phyloP scores from a whole-genome alignment of 2,797 vertebrate species.

The Tangara arthus region DNA sequence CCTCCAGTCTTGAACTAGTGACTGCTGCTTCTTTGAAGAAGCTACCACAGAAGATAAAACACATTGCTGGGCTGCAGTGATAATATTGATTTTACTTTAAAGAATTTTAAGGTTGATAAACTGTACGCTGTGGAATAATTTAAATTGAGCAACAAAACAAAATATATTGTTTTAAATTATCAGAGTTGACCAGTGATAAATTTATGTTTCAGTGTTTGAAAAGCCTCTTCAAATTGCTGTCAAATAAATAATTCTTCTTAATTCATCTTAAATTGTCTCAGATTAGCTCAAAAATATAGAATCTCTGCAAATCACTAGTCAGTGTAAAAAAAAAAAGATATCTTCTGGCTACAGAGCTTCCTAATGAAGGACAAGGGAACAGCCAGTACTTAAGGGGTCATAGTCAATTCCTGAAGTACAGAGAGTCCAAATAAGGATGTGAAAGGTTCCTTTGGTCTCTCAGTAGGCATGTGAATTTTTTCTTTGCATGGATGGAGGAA shows the following conservation, averaged over 20 bases:
- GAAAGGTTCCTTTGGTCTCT: neutral
- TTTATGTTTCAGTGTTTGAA: neutral
- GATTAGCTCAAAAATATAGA: neutral
- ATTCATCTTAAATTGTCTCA: neutral
- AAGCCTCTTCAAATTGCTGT: neutral
- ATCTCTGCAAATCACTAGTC: neutral
- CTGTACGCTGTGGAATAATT: neutral
- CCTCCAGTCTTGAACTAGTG: neutral
- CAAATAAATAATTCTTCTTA: neutral
- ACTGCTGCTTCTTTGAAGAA: neutral
- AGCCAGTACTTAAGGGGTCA: neutral
- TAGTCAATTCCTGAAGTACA: neutral
- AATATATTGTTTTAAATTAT: neutral
- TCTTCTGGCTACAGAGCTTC: neutral
- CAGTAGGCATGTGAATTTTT: neutral
- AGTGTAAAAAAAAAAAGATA: neutral
- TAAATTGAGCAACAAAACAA: neutral
- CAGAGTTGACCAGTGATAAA: neutral
- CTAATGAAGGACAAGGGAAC: neutral
- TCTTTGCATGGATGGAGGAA: neutral
- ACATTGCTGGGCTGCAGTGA: neutral
- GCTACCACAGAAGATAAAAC: neutral
- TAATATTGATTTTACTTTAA: conserved; percentile 7
- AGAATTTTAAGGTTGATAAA: neutral
- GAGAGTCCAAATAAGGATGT: neutral